Conservation (phyloP, 2,797 vertebrate species). For the Hippopotamyrus pictus region DNA sequence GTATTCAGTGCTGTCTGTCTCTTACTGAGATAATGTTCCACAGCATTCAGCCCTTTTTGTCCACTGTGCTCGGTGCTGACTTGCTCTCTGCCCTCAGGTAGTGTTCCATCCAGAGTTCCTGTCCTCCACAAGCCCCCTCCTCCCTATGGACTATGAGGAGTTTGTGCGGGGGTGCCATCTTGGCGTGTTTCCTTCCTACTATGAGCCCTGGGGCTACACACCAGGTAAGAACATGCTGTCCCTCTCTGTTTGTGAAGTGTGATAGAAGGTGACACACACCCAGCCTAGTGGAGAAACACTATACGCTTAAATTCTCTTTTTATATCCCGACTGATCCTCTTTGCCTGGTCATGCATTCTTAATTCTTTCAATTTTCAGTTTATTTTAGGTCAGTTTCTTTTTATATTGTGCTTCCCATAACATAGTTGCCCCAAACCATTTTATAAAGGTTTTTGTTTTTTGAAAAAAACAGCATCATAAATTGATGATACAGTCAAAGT, state of each 20-base stretch:
- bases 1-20: neutral
- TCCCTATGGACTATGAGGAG: slow-evolving; percentile 95
- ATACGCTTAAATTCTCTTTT: neutral
- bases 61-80: neutral
- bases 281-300: neutral
- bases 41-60: neutral
- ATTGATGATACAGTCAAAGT: neutral
- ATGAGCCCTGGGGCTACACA: slow-evolving; percentile 97
- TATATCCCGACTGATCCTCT: neutral
- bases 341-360: neutral
- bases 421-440: neutral
- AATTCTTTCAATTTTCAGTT: neutral
- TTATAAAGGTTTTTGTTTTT: neutral
- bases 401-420: neutral
- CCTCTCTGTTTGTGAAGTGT: neutral
- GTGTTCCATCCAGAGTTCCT: slow-evolving; percentile 94
- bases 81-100: slow-evolving; percentile 57
- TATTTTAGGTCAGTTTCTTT: neutral
- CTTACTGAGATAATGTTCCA: neutral
- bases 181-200: slow-evolving; percentile 95
- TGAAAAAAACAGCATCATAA: neutral
- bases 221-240: slow-evolving; percentile 67
- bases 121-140: slow-evolving; percentile 86
- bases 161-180: slow-evolving; percentile 96
- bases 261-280: neutral